Conservation (phyloP, 2,888 invertebrate species). For the Dendrolimus pini region DNA sequence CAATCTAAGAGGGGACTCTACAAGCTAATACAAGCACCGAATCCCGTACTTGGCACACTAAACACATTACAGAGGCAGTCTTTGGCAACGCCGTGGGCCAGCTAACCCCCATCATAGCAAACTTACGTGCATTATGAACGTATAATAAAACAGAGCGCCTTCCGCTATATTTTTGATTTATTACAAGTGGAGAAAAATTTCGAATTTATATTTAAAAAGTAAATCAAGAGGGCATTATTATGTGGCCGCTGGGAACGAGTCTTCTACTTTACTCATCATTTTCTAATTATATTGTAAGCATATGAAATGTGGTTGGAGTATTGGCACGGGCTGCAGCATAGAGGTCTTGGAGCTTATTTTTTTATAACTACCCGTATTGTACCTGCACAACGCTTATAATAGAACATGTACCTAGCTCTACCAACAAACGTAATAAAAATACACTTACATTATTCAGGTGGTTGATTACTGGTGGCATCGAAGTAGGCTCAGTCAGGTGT, state of each 20-base stretch:
- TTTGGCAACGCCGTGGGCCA: slow-evolving; percentile 41
- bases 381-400: too few species aligned
- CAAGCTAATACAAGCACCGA: slow-evolving; percentile 45
- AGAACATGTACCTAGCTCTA: too few species aligned
- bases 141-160: slow-evolving; percentile 58
- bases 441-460: slow-evolving; percentile 42
- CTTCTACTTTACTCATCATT: slow-evolving; percentile 14
- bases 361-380: too few species aligned
- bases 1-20: slow-evolving; percentile 9
- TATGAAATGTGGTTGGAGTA: too few species aligned
- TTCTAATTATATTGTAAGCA: too few species aligned
- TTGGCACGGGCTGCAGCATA: too few species aligned
- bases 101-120: neutral
- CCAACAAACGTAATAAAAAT: neutral
- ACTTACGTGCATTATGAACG: slow-evolving; percentile 44
- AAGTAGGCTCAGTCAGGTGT: slow-evolving; percentile 29
- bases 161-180: slow-evolving; percentile 45
- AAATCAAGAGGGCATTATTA: too few species aligned
- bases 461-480: slow-evolving; percentile 22
- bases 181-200: neutral
- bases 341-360: too few species aligned
- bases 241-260: slow-evolving; percentile 6
- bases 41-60: slow-evolving; percentile 57
- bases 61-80: slow-evolving; percentile 49
- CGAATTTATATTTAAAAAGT: too few species aligned